Percentiles rank a stretch among this genome's conserved stretches.
These are phyloP conservation scores for Acanthoscelides obtectus DNA, from an alignment of 2,888 invertebrate species.

Conservation along the genomic window DNA sequence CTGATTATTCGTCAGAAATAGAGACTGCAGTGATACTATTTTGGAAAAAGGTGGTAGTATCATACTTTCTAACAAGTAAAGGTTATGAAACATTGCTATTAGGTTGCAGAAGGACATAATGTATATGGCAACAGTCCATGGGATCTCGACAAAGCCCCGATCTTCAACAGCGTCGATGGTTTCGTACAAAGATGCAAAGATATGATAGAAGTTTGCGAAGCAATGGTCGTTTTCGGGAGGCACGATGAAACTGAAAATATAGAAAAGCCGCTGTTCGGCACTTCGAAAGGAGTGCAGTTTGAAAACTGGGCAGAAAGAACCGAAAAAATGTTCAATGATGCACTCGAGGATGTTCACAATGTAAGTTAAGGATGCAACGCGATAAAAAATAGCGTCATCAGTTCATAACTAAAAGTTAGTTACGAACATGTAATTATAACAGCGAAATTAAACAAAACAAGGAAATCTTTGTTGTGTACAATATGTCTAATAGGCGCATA, in stretches of 20 bases:
- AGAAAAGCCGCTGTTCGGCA: constrained; percentile 70
- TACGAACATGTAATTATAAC: no score
- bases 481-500: no score
- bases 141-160: constrained; percentile 71
- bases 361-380: constrained; percentile 20
- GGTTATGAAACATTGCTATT: no score
- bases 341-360: constrained; percentile 56
- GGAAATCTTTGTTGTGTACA: no score
- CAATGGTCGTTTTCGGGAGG: constrained; percentile 83
- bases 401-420: no score
- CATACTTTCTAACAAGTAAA: no score
- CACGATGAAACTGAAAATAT: constrained; percentile 67
- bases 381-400: neutral
- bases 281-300: constrained; percentile 64
- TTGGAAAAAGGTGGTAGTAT: no score
- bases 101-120: constrained; percentile 59
- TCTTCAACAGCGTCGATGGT: constrained; percentile 83
- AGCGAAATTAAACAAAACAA: no score
- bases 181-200: constrained; percentile 82
- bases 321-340: constrained; percentile 67
- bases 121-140: constrained; percentile 55
- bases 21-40: no score
- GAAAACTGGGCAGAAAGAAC: constrained; percentile 65
- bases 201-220: constrained; percentile 81
- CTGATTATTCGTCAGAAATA: no score